These are phyloP conservation scores for Drosophila imparisetae DNA, from an alignment of 2,888 invertebrate species.

Conservation along the genomic window DNA sequence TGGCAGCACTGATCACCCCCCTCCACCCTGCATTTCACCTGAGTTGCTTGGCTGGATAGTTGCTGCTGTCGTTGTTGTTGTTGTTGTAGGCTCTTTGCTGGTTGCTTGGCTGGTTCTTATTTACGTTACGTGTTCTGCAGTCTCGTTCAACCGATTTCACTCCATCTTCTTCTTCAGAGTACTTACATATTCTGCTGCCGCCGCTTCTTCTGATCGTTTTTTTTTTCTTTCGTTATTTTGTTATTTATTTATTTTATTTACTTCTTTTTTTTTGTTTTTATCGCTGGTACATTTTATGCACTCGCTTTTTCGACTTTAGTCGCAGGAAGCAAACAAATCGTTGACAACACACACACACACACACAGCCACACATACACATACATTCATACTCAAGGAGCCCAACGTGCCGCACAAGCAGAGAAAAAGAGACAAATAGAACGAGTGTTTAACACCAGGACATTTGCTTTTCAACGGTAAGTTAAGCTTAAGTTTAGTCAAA, in stretches of 20 bases:
- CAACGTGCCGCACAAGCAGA: constrained; percentile 19
- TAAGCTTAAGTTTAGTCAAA: neutral
- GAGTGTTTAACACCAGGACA: constrained; percentile 45
- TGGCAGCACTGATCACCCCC: neutral
- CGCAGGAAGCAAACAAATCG: constrained; percentile 31
- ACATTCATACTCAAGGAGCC: constrained; percentile 16
- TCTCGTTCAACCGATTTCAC: constrained; percentile 67
- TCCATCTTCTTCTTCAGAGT: constrained; percentile 44
- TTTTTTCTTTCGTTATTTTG: constrained; percentile 29
- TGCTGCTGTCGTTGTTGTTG: neutral
- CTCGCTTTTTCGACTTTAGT: constrained; percentile 43
- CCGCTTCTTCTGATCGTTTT: neutral
- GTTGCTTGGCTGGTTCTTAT: constrained; percentile 58
- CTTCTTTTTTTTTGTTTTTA: constrained; percentile 20
- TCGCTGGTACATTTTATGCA: constrained; percentile 42
- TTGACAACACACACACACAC: constrained; percentile 34
- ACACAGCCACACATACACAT: constrained; percentile 1
- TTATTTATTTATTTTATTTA: constrained; percentile 43
- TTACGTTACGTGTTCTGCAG: constrained; percentile 69
- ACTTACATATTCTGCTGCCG: constrained; percentile 36
- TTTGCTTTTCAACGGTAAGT: constrained; percentile 57
- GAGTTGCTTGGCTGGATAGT: constrained; percentile 43
- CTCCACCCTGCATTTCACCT: constrained; percentile 33
- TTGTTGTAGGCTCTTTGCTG: constrained; percentile 22
- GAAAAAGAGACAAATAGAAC: constrained; percentile 4